Base-by-base conservation (phyloP, 2,113 vertebrate genomes). In the Bubalus kerabau region DNA sequence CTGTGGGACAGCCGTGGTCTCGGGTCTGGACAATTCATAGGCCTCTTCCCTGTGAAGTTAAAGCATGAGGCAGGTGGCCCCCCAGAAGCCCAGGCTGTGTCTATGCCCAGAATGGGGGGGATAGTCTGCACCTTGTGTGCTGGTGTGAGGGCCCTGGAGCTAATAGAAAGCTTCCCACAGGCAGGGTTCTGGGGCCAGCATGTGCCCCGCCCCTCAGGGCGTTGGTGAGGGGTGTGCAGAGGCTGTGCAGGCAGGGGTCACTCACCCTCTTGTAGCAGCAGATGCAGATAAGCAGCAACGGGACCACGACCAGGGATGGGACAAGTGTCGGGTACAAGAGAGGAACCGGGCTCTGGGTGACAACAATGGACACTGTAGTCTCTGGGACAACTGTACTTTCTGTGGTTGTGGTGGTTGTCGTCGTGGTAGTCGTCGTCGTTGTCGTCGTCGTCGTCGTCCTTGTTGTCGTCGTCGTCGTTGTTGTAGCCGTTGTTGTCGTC, bases 211-310 rank as follows among this genome's bases (percentile, higher is more conserved):
- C 26, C 64, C 52, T 54, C 6, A 71, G 16, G 48, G 43, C 13
- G 9, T 12, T 7, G 40, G 40, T 2, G 60, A 23, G 60, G n/a
- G 32, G 21, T 14, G 26, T 28, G 30, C 6, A 32, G 24, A 82
- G 14, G 24, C 46, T 40, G 16, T 4, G 6, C 2, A 14, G 81
- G 23, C 10, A 23, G 30, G 2, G 9, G 26, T 2, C 83, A 98
- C 99, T 99, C 97, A 99, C 99, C 99, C 99, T 98, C 0, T 98
- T 99, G 98, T 99, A 99, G 97, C 99, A 82, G 78, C 46, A 81
- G 78, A 81, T 19, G 28, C 78, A 81, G 28, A 50, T 5, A 11
- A 50, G 46, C 28, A 81, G 78, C 78, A 50, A 19, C 57, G 99
- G 94, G 48, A 52, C 7, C 30, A 82, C 30, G 0, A 13, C 28